Evolutionary conservation across 2,113 vertebrate genomes (phyloP).

Genomic region (Gnathonemus longibarbis): DNA sequence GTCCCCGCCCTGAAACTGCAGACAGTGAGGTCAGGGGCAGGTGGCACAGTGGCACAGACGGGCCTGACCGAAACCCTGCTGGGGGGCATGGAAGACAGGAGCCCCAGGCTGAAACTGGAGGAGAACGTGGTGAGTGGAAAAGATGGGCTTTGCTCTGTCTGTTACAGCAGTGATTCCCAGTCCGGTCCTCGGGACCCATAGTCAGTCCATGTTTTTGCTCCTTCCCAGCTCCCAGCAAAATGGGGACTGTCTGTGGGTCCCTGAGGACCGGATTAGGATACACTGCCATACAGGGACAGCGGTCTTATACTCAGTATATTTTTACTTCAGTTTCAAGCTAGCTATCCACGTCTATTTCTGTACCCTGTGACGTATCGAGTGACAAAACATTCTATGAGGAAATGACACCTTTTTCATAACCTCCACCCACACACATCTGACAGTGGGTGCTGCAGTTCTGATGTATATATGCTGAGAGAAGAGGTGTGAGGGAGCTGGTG

Average conservation of each 20-base stretch:
- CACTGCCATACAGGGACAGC: neutral
- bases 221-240: neutral
- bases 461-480: neutral
- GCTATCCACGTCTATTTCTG: neutral
- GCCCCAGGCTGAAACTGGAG: constrained; percentile 42
- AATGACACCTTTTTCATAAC: neutral
- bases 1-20: neutral
- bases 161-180: neutral
- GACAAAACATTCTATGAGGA: neutral
- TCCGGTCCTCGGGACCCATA: neutral
- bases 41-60: constrained; percentile 1
- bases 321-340: neutral
- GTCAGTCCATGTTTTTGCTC: neutral
- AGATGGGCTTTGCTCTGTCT: neutral
- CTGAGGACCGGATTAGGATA: neutral
- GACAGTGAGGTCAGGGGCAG: neutral
- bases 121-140: constrained; percentile 49
- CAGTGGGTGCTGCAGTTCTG: neutral
- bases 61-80: constrained; percentile 54
- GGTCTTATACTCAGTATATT: neutral
- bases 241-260: neutral
- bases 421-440: neutral
- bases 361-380: neutral
- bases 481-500: neutral
- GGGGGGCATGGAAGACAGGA: constrained; percentile 51